Base-by-base conservation (phyloP, 2,888 invertebrate genomes). In the Pandemis cinnamomeana region DNA sequence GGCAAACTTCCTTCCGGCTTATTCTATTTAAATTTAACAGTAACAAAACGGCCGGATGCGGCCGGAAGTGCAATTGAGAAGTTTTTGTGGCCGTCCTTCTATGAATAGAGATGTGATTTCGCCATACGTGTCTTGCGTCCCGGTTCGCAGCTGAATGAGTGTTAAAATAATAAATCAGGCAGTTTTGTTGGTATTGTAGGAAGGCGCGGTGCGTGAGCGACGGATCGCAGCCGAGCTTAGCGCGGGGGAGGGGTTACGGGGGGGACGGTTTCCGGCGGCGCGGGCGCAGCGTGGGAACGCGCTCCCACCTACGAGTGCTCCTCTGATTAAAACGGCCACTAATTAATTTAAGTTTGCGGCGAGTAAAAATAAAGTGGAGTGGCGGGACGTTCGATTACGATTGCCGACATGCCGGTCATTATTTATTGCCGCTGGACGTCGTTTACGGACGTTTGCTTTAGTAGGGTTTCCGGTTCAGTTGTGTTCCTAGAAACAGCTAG, bases 241-340 rank as follows among this genome's bases (percentile, higher is more conserved):
- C 82, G 82, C 82, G 84, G 80, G 82, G 82, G 84, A 83, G 84
- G 82, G 84, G 82, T 77, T 80, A n/a, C 81, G 82, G 80, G 84
- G 84, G 84, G 84, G 72, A 79, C 83, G 84, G 86, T 87, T 91
- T 93, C 92, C 93, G 92, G 87, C 89, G 89, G 87, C 89, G 89
- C 89, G 84, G 86, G 89, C 91, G 89, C 91, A 90, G 87, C 94
- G 94, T 93, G 93, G 93, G 94, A 93, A 93, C 91, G 88, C 84
- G 86, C 90, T 89, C 90, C 89, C 87, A 90, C 91, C 90, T 91
- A 90, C 90, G 81, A 86, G 84, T 83, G 83, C 86, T 90, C 87
- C 87, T 88, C 88, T 87, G 89, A 91, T 91, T 91, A 90, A 90
- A 91, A 89, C 90, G 88, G 86, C 82, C 86, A 91, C 91, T 92